phyloP scores from a whole-genome alignment of 2,888 invertebrate genomes.

The Nyleta sp. region DNA sequence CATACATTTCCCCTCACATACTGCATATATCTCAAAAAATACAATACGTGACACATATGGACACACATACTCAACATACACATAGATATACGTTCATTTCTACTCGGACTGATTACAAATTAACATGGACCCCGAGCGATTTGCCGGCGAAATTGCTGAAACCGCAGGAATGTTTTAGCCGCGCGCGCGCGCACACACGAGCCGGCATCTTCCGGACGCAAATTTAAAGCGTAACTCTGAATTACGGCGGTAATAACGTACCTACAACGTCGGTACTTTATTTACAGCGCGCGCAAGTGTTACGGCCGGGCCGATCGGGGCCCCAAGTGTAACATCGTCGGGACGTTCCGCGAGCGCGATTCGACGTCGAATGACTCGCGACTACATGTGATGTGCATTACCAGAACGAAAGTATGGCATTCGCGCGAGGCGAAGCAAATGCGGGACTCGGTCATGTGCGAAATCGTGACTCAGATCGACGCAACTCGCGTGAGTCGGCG shows the following conservation, averaged over 20 bases:
- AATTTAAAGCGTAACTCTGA: constrained; percentile 50
- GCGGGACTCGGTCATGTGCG: constrained; percentile 59
- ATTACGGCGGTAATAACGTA: constrained; percentile 40
- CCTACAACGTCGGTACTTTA: constrained; percentile 42
- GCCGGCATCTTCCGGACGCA: constrained; percentile 26
- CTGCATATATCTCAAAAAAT: too few species aligned
- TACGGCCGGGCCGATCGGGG: constrained; percentile 29
- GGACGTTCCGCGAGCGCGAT: constrained; percentile 27
- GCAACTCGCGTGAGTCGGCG: constrained; percentile 49
- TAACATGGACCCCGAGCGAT: too few species aligned
- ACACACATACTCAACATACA: too few species aligned
- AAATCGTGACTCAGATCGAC: constrained; percentile 60
- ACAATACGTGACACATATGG: too few species aligned
- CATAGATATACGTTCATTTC: not conserved
- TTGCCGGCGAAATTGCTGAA: constrained; percentile 15
- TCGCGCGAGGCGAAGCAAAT: constrained; percentile 41
- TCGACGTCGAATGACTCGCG: constrained; percentile 43
- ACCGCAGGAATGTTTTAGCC: constrained; percentile 45
- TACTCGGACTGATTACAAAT: too few species aligned
- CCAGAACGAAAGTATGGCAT: constrained; percentile 55
- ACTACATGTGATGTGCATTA: constrained; percentile 51
- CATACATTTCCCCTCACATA: too few species aligned
- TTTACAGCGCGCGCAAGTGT: constrained; percentile 40
- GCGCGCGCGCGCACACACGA: constrained; percentile 10
- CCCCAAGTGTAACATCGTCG: constrained; percentile 33